A percentile compares a stretch with the other conserved stretches of the same genome.
Evolutionary conservation across 2,113 vertebrate species (phyloP).

Genomic region (Rissa tridactyla): DNA sequence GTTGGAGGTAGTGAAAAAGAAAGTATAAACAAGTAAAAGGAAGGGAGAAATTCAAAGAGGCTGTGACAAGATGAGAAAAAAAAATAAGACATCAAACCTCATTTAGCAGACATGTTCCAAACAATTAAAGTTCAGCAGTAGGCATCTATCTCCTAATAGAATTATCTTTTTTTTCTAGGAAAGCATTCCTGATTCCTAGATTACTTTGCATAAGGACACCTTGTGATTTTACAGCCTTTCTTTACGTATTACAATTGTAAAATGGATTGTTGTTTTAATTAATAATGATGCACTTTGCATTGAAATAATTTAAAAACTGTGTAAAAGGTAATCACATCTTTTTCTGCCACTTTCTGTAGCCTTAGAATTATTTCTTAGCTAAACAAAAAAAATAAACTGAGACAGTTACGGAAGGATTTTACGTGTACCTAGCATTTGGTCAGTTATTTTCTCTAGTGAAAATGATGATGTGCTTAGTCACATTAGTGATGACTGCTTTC

Average conservation of each 20-base stretch:
- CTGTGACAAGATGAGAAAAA: background rate
- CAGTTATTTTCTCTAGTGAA: background rate
- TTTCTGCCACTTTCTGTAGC: background rate
- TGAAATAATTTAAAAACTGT: background rate
- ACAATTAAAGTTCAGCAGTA: background rate
- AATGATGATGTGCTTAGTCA: background rate
- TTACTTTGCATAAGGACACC: background rate
- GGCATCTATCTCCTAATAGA: background rate
- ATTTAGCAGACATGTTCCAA: background rate
- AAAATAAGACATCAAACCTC: background rate
- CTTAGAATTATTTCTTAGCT: background rate
- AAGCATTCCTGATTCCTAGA: background rate
- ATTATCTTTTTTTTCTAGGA: background rate
- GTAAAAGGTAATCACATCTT: background rate
- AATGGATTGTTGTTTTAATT: background rate
- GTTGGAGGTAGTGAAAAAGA: background rate
- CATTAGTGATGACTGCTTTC: background rate
- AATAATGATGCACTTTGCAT: background rate
- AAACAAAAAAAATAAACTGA: background rate
- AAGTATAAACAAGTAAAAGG: background rate
- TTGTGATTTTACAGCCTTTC: background rate
- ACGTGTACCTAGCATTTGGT: background rate
- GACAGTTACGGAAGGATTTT: background rate
- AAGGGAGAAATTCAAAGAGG: background rate
- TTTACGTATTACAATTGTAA: background rate